Percentiles rank a stretch among this genome's conserved stretches.
Evolutionary conservation across 2,797 vertebrate genomes (phyloP).

Genomic region (Brachyalestes nurse): DNA sequence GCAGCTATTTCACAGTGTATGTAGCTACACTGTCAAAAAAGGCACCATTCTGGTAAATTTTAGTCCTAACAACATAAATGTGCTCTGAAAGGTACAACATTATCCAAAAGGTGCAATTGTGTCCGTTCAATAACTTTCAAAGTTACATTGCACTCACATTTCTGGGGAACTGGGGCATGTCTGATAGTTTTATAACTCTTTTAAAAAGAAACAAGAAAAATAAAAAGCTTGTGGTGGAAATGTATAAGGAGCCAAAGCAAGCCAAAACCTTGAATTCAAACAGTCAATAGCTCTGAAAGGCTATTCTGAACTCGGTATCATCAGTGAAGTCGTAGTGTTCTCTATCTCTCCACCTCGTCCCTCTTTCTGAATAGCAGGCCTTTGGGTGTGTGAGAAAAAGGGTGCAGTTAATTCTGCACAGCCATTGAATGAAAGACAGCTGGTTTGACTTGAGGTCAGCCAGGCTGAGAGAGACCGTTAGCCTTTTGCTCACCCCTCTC

Average conservation of each 20-base stretch:
- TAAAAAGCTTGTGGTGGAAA: too few species aligned
- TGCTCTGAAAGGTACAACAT: too few species aligned
- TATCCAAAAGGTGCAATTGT: too few species aligned
- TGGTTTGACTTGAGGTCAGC: conserved; percentile 69
- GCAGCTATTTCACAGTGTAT: neutral
- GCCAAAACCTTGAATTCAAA: neutral
- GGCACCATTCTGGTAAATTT: too few species aligned
- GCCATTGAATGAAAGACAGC: conserved; percentile 73
- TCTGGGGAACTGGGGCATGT: too few species aligned
- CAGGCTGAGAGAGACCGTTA: conserved; percentile 74
- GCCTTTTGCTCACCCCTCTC: conserved; percentile 73
- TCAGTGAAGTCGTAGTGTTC: neutral
- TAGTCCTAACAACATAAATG: too few species aligned
- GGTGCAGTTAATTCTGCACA: conserved; percentile 19
- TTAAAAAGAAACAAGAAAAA: too few species aligned
- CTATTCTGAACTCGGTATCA: neutral
- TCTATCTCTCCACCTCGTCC: neutral
- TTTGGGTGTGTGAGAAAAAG: conserved; percentile 4
- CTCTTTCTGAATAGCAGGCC: conserved; percentile 1
- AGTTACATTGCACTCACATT: too few species aligned
- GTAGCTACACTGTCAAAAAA: neutral
- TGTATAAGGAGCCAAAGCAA: too few species aligned
- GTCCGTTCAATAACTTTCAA: too few species aligned
- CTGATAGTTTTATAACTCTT: too few species aligned
- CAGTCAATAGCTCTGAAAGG: neutral